These are phyloP conservation scores for Smithornis capensis DNA, from an alignment of 2,113 vertebrate genomes.

Conservation along the genomic window DNA sequence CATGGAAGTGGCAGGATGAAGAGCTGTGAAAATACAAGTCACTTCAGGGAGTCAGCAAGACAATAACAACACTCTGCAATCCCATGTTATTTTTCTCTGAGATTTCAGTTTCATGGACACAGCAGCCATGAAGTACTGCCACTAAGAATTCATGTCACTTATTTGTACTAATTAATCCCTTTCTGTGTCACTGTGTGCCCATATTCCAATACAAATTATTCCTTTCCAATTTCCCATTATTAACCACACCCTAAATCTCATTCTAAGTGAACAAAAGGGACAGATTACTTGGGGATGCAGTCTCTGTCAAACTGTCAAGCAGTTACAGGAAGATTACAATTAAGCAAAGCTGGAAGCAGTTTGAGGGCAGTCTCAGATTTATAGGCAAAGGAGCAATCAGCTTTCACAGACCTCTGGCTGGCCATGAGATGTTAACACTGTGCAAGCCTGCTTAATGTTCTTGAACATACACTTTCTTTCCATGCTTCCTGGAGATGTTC, in stretches of 20 bases:
- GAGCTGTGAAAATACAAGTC: background rate
- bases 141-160: background rate
- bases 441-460: background rate
- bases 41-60: background rate
- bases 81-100: background rate
- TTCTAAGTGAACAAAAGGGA: background rate
- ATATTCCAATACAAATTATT: background rate
- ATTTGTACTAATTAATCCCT: background rate
- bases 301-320: background rate
- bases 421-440: background rate
- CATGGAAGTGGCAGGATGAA: background rate
- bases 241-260: background rate
- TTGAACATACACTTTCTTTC: background rate
- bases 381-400: conserved; percentile 7
- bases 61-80: background rate
- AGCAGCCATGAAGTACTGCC: background rate
- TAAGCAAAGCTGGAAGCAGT: conserved; percentile 39
- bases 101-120: background rate
- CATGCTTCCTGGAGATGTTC: background rate
- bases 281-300: background rate
- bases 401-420: background rate
- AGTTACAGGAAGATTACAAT: conserved; percentile 43
- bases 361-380: conserved; percentile 5
- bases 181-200: background rate
- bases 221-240: background rate